Evolutionary conservation across 1,140 invertebrate species (phyloP).

Genomic region (Brachionus koreanus): DNA sequence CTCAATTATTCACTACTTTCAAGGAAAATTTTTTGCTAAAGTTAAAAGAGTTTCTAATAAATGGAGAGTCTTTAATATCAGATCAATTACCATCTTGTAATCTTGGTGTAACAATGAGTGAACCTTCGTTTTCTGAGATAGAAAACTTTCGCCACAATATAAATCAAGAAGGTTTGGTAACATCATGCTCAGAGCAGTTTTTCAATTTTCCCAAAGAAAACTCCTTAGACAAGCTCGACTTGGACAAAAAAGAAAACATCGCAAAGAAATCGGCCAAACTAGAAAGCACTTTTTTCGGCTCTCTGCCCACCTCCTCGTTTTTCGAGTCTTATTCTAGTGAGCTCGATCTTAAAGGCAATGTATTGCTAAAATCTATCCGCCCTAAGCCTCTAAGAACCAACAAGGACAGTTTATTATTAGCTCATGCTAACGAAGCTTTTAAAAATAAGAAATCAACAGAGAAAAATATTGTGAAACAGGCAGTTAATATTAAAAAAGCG

Average conservation of each 20-base stretch:
- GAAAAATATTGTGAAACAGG: background rate
- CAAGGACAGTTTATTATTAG: conserved; percentile 5
- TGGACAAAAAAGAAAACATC: background rate
- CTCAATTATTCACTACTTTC: conserved; percentile 10
- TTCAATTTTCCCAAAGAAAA: conserved; percentile 19
- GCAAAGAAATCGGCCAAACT: background rate
- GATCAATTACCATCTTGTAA: conserved; percentile 24
- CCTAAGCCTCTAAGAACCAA: background rate
- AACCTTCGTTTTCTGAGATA: conserved; percentile 22
- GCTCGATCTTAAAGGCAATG: background rate
- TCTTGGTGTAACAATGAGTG: conserved; percentile 18
- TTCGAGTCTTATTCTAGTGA: background rate
- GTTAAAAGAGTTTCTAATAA: conserved; percentile 28
- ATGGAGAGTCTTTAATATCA: conserved; percentile 1
- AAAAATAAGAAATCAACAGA: background rate
- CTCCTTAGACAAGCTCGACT: conserved; percentile 2
- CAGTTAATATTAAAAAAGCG: background rate
- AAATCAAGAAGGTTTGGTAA: background rate
- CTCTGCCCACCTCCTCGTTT: conserved; percentile 7
- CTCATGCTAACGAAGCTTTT: conserved; percentile 9
- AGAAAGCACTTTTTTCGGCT: background rate
- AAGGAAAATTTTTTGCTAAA: conserved; percentile 10
- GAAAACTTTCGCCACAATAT: background rate
- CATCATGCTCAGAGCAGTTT: background rate
- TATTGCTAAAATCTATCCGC: background rate